Evolutionary conservation across 2,797 vertebrate species (phyloP).

Genomic region (Momotus momota): DNA sequence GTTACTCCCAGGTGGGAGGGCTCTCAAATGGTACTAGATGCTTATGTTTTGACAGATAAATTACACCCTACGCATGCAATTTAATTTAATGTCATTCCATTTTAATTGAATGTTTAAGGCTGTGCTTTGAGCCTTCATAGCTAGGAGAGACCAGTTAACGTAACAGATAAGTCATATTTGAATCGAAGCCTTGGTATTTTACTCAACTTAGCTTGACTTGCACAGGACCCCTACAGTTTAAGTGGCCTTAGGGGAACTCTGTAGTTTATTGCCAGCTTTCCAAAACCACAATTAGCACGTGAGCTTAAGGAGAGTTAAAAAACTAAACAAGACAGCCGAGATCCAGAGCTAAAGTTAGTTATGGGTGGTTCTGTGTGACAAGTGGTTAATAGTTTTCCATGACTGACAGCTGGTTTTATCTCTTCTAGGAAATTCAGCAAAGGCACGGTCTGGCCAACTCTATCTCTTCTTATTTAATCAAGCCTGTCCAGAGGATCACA

Average conservation of each 20-base stretch:
- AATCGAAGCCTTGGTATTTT: background rate
- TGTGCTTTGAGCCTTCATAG: conserved; percentile 10
- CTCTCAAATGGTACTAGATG: background rate
- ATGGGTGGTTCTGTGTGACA: background rate
- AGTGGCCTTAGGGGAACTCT: background rate
- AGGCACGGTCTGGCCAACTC: conserved; percentile 94
- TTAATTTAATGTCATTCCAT: conserved; percentile 30
- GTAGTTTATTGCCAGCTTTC: background rate
- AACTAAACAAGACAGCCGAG: background rate
- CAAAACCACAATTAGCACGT: background rate
- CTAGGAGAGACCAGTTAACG: conserved; percentile 2
- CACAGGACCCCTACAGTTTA: background rate
- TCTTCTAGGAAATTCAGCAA: conserved; percentile 94
- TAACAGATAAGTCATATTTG: conserved; percentile 15
- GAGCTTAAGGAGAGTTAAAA: background rate
- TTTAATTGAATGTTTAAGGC: conserved; percentile 47
- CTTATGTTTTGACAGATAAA: conserved; percentile 53
- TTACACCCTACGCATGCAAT: background rate
- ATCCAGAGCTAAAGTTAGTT: background rate
- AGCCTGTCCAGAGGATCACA: conserved; percentile 98
- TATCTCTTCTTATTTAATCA: conserved; percentile 98
- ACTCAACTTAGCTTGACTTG: background rate
- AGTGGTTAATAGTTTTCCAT: background rate
- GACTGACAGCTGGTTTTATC: conserved; percentile 37
- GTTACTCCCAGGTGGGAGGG: background rate